Evolutionary conservation across 2,113 vertebrate species (phyloP), one percentile per base, ranked within the genome.

Genomic region (Mesocricetus auratus): DNA sequence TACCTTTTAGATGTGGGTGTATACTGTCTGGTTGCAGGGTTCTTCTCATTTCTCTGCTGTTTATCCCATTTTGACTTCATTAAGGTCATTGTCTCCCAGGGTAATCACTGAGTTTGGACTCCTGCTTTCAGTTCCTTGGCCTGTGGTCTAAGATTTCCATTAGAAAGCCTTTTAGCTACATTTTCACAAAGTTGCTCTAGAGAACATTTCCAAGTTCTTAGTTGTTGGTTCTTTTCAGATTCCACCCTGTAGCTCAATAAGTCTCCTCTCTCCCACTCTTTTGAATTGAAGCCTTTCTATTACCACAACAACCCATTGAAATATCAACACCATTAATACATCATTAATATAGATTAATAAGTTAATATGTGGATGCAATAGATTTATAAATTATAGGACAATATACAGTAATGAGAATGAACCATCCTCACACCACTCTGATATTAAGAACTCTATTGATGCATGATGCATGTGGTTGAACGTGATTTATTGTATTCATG

Each of bases 61-160:
- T 68, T 26, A 17, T 0, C 29, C 0, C 12, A 1, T 19, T 6
- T 60, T 36, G 29, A 7, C 3, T 2, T 83, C 33, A 33, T 21
- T 36, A 33, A n/a, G 47, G 89, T 36, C 10, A 7, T 31, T 15
- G 1, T 36, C 7, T 45, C 39, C 36, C 36, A 24, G 39, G 68
- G n/a, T 3, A 81, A 24, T 26, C 21, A 2, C 42, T 31, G 66
- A 39, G 39, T 85, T 58, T 22, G 3, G 78, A 36, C 31, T 8
- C 31, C n/a, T 21, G 6, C 71, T 82, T 47, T 17, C 78, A 47
- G 33, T 50, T 82, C 86, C 10, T 24, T 50, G 9, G 42, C 0
- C 19, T 13, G 62, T 86, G 45, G 2, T n/a, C 64, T 36, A 50
- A 45, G 45, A 71, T 21, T 7, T 21, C 33, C 26, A 21, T 45